Base-by-base conservation (phyloP, 2,888 invertebrate species). In the Cerastoderma edule region DNA sequence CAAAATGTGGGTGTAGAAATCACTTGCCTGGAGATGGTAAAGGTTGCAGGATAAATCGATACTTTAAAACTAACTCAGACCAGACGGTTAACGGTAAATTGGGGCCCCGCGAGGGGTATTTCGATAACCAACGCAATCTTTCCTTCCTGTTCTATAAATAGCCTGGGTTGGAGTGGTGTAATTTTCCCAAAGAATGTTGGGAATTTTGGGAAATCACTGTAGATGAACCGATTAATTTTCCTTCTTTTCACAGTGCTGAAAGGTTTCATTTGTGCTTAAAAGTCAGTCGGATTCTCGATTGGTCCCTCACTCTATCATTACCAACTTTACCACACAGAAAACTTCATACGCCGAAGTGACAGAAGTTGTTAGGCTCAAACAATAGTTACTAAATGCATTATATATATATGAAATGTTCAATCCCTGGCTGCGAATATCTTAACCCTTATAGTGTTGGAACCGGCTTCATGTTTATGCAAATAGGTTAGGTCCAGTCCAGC, bases 161-260 rank as follows among this genome's bases (percentile, higher is more conserved):
- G 54, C 27, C 13, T 22, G 13, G 5, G 5, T 0, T 16, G 30
- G 35, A 39, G 19, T 10, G 33, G n/a, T 67, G 57, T 56, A n/a
- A 65, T 46, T 44, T 65, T 65, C 28, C 28, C 44, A 19, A 70
- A 70, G 70, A 70, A 70, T 70, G 46, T 50, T 32, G 63, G 53
- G 63, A 70, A 70, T 70, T 70, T 63, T n/a, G 27, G 4, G 6
- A 19, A 65, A 30, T 48, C 13, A 19, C n/a, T 48, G 44, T 16
- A 10, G 6, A 63, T 4, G 27, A 28, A 6, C 24, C 27, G 44
- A 44, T n/a, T 63, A 63, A 39, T 63, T 44, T 63, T 28, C 63
- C 44, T 13, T 28, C 32, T 30, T 39, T 22, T 39, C n/a, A n/a
- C 13, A n/a, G 35, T 1, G 30, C 8, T n/a, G 27, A 19, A 13